phyloP scores from a whole-genome alignment of 1,140 invertebrate species.

The Calosoma granatense region DNA sequence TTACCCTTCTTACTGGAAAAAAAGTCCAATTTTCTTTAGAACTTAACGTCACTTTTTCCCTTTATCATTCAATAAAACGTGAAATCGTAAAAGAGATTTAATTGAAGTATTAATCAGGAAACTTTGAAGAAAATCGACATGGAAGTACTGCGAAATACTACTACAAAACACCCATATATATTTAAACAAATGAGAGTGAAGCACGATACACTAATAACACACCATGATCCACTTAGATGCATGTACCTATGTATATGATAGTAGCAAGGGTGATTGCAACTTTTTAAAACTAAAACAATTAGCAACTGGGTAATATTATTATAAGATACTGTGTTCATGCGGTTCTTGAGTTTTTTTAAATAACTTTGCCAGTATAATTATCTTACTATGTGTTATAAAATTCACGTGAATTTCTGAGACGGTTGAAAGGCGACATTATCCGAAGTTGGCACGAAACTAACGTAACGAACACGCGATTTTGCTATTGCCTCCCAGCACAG shows the following conservation, averaged over 20 bases:
- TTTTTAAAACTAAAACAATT: neutral
- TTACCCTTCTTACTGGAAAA: slow-evolving; percentile 3
- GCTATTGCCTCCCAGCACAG: neutral
- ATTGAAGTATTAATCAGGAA: neutral
- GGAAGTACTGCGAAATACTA: no score
- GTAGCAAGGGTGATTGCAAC: neutral
- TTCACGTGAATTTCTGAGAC: neutral
- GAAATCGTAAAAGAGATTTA: neutral
- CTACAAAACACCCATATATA: no score
- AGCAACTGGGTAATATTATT: neutral
- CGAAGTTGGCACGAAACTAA: neutral
- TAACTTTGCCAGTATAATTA: neutral
- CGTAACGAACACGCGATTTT: neutral
- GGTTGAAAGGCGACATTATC: slow-evolving; percentile 1
- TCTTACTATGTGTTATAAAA: neutral
- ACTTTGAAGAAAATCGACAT: neutral
- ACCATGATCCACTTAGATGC: neutral
- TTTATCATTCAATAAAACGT: slow-evolving; percentile 1
- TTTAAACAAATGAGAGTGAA: neutral
- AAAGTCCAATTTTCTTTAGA: slow-evolving; percentile 5
- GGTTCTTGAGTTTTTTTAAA: neutral
- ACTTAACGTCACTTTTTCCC: slow-evolving; percentile 1
- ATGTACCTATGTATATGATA: neutral
- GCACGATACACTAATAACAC: neutral
- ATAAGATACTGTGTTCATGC: neutral